Base-by-base conservation (phyloP, 2,113 vertebrate species). In the Heterotis niloticus region DNA sequence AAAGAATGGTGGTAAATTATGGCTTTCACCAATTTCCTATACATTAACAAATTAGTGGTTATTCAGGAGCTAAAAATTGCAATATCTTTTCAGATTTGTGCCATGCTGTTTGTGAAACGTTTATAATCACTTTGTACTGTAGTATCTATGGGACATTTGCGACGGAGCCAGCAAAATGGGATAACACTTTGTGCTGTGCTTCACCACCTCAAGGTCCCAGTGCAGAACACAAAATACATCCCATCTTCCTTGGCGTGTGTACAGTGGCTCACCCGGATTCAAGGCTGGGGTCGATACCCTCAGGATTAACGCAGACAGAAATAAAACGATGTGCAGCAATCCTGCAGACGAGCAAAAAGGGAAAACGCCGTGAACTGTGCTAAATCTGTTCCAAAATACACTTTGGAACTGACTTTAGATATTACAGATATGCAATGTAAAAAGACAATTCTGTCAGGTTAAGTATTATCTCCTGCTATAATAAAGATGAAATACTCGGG, bases 271-370 rank as follows among this genome's bases (percentile, higher is more conserved):
- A 85, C 79, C 65, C 82, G 66, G 24, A 80, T 84, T 88, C 86
- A 83, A 78, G 76, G 81, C 82, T 83, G 69, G 83, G 81, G 86
- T 89, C 83, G 77, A 89, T 87, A 89, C 75, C 80, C 64, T 74
- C 59, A 81, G 82, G 79, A 80, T 80, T 75, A 82, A 80, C 18
- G 18, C 56, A 77, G 78, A 82, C 80, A 85, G 76, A 75, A 69
- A 78, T 14, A 62, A 56, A 74, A 18, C 18, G 16, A 69, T 64
- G 56, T 26, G 14, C 14, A 10, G 18, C 28, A 12, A 9, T 28
- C 26, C 9, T 64, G 12, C 23, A 24, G 59, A 62, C 20, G 10
- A 62, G 10, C 59, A 17, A 62, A 13, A 14, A 68, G 66, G 7
- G 23, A 4, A 74, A 28, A 74, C 51, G 13, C 52, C 52, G 5